Evolutionary conservation across 2,797 vertebrate genomes (phyloP).

Genomic region (Molossus molossus): DNA sequence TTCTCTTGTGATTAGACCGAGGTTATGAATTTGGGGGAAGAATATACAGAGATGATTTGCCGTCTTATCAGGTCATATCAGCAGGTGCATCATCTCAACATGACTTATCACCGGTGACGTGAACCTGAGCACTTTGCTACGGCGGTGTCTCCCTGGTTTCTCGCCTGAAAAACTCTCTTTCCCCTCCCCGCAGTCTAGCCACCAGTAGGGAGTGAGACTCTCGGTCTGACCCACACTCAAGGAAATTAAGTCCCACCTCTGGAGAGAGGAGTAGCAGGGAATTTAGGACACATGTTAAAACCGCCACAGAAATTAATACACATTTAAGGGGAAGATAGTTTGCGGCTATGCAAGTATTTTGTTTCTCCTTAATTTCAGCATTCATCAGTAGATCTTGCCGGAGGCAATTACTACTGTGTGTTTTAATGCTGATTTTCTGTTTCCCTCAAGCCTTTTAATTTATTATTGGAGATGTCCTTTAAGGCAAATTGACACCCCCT

Average conservation of each 20-base stretch:
- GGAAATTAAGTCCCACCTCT: neutral
- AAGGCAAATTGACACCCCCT: neutral
- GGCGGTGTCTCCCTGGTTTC: neutral
- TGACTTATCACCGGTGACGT: neutral
- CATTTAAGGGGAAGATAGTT: neutral
- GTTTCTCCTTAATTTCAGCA: slow-evolving; percentile 36
- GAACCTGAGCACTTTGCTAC: neutral
- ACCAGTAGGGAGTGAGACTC: neutral
- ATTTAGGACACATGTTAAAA: slow-evolving; percentile 28
- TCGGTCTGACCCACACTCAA: neutral
- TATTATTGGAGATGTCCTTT: slow-evolving; percentile 7
- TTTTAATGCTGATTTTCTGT: slow-evolving; percentile 34
- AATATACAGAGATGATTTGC: neutral
- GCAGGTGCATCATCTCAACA: neutral
- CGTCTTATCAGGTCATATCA: neutral
- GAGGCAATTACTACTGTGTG: neutral
- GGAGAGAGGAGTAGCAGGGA: neutral
- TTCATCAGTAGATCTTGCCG: neutral
- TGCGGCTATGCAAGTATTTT: neutral
- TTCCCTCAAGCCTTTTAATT: slow-evolving; percentile 4
- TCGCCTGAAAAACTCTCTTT: neutral
- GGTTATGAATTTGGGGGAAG: neutral
- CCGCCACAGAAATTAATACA: neutral
- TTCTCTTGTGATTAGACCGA: slow-evolving; percentile 11
- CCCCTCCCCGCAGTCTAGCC: neutral